Evolutionary conservation across 1,140 invertebrate species (phyloP), one percentile per base, ranked within the genome.

Genomic region (Sitodiplosis mosellana): DNA sequence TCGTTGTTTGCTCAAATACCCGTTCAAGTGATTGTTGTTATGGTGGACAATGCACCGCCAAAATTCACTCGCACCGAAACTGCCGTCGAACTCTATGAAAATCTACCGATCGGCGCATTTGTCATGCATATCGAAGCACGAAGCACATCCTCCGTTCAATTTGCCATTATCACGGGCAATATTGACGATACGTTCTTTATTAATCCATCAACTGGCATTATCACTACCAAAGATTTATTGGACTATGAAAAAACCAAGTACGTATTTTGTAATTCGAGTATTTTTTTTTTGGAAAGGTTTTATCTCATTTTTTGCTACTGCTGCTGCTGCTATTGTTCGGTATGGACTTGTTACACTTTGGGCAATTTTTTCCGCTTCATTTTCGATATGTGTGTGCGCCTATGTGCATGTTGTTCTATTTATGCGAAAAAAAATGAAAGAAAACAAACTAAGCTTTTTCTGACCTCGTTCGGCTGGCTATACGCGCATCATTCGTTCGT

Each of bases 11-110:
- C 80, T 47, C 81, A 82, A 21, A 72, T 90, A 15, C 83, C 83
- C 17, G 83, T 93, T 1, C 84, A 88, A 59, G 81, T 94, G 14
- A 73, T 80, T 58, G 72, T 94, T 10, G 87, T 86, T 0, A 86
- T 90, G 73, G 83, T 87, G 0, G 85, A 88, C 55, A 87, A 90
- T 62, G 80, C 86, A 46, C 83, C 87, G 17, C 91, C 91, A 2
- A 58, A 73, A 45, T 89, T 87, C 66, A 59, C 69, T 1, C 64
- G 73, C 45, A 64, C 67, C 11, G 75, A 79, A 54, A 74, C 81
- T 46, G 74, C 76, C 37, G 76, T 78, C 0, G 87, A 92, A 65
- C 77, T 95, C 10, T 79, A 76, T 52, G 91, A 96, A 68, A 87
- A 92, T 62, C 76, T 80, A 53, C 74, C 78, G 8, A 60, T 77